Evolutionary conservation across 2,888 invertebrate genomes (phyloP).

Genomic region (Eristalis arbustorum): DNA sequence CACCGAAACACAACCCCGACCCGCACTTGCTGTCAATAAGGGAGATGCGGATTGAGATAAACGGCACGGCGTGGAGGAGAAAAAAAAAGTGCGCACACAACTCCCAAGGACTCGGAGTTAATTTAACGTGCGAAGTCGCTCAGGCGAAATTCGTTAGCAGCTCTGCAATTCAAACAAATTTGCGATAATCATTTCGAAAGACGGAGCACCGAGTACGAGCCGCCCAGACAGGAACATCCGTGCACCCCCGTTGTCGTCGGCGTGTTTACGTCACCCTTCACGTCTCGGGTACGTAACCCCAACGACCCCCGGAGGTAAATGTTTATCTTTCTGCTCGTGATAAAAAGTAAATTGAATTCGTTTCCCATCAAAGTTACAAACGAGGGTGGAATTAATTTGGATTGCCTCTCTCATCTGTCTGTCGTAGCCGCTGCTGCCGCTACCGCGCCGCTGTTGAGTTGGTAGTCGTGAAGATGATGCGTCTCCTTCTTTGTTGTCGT

Average conservation of each 20-base stretch:
- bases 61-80: not conserved
- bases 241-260: not conserved
- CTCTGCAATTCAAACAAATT: conserved; percentile 70
- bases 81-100: conserved; percentile 18
- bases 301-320: conserved; percentile 65
- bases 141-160: conserved; percentile 69
- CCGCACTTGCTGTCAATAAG: conserved; percentile 28
- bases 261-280: not conserved
- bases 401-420: conserved; percentile 2
- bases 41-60: conserved; percentile 20
- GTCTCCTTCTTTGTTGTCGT: not conserved
- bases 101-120: conserved; percentile 64
- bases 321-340: conserved; percentile 68
- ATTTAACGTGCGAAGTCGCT: conserved; percentile 67
- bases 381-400: conserved; percentile 69
- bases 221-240: conserved; percentile 13
- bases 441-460: not conserved
- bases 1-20: conserved; percentile 10
- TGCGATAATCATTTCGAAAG: conserved; percentile 68
- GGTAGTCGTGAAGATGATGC: not conserved
- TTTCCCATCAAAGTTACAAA: conserved; percentile 69
- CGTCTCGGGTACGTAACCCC: conserved; percentile 12
- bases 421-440: not conserved
- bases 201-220: conserved; percentile 37
- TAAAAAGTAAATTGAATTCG: conserved; percentile 70